Evolutionary conservation across 2,113 vertebrate species (phyloP).

Genomic region (Dinomys branickii): DNA sequence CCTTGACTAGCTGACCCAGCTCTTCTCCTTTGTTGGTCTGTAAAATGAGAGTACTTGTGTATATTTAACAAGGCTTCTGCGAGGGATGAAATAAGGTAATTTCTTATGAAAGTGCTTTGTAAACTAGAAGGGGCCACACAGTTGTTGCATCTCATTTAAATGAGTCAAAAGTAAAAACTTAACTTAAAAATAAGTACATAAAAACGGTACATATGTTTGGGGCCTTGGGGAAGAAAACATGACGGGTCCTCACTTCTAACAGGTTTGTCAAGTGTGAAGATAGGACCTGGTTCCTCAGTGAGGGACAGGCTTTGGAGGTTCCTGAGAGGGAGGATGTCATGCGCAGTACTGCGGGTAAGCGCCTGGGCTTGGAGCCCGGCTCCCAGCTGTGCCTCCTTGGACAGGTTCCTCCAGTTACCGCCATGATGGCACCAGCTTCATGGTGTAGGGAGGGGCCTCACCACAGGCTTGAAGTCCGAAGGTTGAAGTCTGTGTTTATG

Average conservation of each 20-base stretch:
- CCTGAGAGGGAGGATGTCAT: not conserved
- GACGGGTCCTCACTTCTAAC: not conserved
- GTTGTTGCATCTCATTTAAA: not conserved
- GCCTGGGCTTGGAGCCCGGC: not conserved
- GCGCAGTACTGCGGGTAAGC: not conserved
- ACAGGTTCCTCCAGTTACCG: not conserved
- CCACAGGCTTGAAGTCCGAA: not conserved
- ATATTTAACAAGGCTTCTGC: not conserved
- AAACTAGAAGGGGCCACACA: not conserved
- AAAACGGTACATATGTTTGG: not conserved
- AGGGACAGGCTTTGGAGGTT: not conserved
- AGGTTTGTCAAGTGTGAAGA: not conserved
- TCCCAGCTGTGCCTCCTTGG: not conserved
- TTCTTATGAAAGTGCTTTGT: not conserved
- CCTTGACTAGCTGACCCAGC: not conserved
- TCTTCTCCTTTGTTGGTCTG: not conserved
- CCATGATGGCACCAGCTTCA: not conserved
- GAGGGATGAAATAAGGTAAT: not conserved
- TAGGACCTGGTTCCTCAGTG: not conserved
- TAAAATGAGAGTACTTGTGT: not conserved
- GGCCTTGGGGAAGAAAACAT: not conserved
- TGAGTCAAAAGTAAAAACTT: not conserved
- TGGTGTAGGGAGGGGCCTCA: accelerated
- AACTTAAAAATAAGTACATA: not conserved
- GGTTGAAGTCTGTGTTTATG: not conserved